Conservation (phyloP, 1,140 invertebrate genomes). For the Asobara japonica region DNA sequence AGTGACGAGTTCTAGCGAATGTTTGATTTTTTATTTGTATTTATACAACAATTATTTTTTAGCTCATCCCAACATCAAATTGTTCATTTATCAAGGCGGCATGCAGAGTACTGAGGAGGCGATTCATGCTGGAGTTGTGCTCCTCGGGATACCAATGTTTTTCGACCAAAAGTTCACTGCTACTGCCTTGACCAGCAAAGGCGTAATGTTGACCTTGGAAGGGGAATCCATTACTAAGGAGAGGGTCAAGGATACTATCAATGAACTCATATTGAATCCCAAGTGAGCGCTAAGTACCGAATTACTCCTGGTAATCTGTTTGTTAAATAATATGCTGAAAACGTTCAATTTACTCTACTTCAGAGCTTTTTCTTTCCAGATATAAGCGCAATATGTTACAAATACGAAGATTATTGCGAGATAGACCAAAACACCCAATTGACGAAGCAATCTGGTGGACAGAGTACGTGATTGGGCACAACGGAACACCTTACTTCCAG, state of each 20-base stretch:
- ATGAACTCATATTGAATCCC: conserved; percentile 45
- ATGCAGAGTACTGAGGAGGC: conserved; percentile 62
- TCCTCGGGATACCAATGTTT: conserved; percentile 65
- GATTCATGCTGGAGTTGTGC: conserved; percentile 60
- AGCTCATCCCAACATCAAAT: conserved; percentile 45
- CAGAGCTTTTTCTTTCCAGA: conserved; percentile 20
- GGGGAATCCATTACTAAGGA: not conserved
- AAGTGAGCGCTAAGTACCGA: too few relatives aligned
- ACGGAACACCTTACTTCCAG: conserved; percentile 60
- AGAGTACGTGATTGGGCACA: conserved; percentile 67
- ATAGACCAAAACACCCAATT: conserved; percentile 57
- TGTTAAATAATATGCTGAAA: too few relatives aligned
- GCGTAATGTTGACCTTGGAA: conserved; percentile 38
- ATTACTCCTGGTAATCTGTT: too few relatives aligned
- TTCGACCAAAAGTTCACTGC: conserved; percentile 65
- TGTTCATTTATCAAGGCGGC: conserved; percentile 69
- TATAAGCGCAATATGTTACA: conserved; percentile 35
- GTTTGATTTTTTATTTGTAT: too few relatives aligned
- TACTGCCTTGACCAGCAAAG: conserved; percentile 24
- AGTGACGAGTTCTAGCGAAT: too few relatives aligned
- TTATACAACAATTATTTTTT: too few relatives aligned
- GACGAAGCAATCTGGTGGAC: conserved; percentile 66
- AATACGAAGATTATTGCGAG: conserved; percentile 48
- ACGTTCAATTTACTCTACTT: not conserved
- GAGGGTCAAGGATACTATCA: conserved; percentile 37